Evolutionary conservation across 2,888 invertebrate species (phyloP), one percentile per base, ranked within the genome.

Genomic region (Parthenolecanium corni): DNA sequence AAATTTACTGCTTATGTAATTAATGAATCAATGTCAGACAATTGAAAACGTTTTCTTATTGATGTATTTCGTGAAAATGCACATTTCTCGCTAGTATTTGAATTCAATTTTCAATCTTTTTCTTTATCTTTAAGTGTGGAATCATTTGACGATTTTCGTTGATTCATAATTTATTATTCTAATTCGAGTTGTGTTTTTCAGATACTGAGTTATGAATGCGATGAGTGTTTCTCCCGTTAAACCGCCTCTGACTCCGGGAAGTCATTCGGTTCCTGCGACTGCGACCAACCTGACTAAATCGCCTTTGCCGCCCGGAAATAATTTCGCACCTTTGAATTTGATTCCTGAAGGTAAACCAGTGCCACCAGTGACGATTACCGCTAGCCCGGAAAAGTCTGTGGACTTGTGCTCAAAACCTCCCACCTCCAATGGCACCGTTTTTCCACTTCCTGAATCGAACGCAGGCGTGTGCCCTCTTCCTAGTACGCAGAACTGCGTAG

Each of bases 361-460:
- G 20, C 21, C 52, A 4, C 21, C 20, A 14, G 40, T 58, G 49
- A 61, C 64, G 31, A 54, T 6, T 12, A 44, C 52, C 18, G 40
- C 65, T 3, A 25, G 52, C 14, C 44, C 65, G 69, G 72, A 70
- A 44, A 70, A 70, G 3, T 73, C 71, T 9, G 73, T 51, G 1
- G 61, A 61, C 36, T 14, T 61, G n/a, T 23, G 49, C 18, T 21
- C 61, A 18, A 58, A 49, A 51, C 52, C 64, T 3, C 40, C 62
- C 18, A 51, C 65, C 40, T 52, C 64, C 14, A 61, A 44, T 18
- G 63, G 52, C 16, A 54, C 36, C 11, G 58, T 47, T 14, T 61
- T 40, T 20, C 61, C 61, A 1, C 21, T 23, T 1, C 49, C 51
- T 1, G 61, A 61, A 36, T 31, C 51, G 5, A 18, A 49, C 14